Base-by-base conservation (phyloP, 2,113 vertebrate genomes). In the Paradisaea rubra region DNA sequence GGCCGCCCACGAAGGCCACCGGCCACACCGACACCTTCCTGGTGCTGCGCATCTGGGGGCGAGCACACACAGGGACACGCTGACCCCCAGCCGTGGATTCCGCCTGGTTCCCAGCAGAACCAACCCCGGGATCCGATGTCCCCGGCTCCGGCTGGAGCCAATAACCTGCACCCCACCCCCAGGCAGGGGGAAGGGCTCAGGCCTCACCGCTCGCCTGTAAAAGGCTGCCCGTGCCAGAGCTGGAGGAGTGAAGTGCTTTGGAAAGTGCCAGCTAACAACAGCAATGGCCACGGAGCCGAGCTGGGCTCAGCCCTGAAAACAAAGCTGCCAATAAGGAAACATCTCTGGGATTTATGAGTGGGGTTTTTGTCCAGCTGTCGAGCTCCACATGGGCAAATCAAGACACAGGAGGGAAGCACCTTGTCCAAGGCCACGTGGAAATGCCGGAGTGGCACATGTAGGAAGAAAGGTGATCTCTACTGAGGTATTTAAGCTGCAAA, bases 11-110 rank as follows among this genome's bases (percentile, higher is more conserved):
- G 12, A 99, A 99, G 68, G 99, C 99, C 61, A 99, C 99, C 0
- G 99, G 99, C 99, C 99, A 99, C 96, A 99, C 99, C 0, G 99
- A 99, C 68, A 99, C 99, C 95, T 98, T 99, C 59, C 98, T 97
- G 70, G 99, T 99, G 68, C 98, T 98, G 93, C 99, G 98, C 99
- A 99, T 99, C 99, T 99, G 93, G 0, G 65, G 54, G 63, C 4
- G 15, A 9, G 42, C 64, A 44, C 50, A 56, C 28, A 19, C 42
- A 3, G 25, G 15, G 19, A 30, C n/a, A 3, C n/a, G 5, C 72
- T 76, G 72, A 37, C 2, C 59, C 24, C 35, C 15, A 3, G 15
- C 22, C 5, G 22, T 1, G n/a, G 47, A 7, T 13, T 13, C 47
- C 47, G 3, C 45, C 2, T 6, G 45, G 45, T 14, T 25, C 47